phyloP scores from a whole-genome alignment of 1,140 invertebrate genomes.

The Melitaea cinxia region DNA sequence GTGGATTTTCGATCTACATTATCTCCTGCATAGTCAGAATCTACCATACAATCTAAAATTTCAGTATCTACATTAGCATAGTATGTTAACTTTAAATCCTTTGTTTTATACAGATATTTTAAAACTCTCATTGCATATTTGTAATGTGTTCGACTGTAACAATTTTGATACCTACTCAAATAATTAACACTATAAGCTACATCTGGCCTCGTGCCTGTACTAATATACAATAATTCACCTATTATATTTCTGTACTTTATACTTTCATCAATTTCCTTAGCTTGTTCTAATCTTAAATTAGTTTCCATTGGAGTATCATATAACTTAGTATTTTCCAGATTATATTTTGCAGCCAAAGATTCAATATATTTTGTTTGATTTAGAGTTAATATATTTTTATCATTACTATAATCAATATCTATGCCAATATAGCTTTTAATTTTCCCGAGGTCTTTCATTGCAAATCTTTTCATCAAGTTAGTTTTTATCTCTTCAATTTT shows the following conservation, averaged over 20 bases:
- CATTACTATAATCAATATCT: not conserved
- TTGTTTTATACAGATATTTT: conserved; percentile 62
- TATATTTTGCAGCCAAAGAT: conserved; percentile 60
- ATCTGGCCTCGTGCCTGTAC: not conserved
- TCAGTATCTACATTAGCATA: conserved; percentile 47
- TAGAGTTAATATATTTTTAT: conserved; percentile 43
- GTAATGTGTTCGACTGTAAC: conserved; percentile 59
- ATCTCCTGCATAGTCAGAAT: conserved; percentile 66
- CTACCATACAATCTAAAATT: conserved; percentile 58
- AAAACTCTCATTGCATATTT: conserved; percentile 59
- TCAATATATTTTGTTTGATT: conserved; percentile 68
- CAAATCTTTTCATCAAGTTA: conserved; percentile 50
- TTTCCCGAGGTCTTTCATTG: not conserved
- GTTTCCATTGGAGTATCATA: conserved; percentile 70
- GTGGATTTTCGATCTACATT: conserved; percentile 62
- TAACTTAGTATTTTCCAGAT: conserved; percentile 52
- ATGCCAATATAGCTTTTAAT: not conserved
- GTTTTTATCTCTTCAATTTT: conserved; percentile 46
- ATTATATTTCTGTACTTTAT: not conserved
- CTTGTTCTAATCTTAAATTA: conserved; percentile 45
- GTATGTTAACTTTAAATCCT: conserved; percentile 60
- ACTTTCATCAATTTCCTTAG: not conserved
- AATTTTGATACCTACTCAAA: conserved; percentile 61
- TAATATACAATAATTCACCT: not conserved
- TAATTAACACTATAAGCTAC: conserved; percentile 31